Conservation (phyloP, 2,888 invertebrate species). For the Tenthredo scrophulariae region DNA sequence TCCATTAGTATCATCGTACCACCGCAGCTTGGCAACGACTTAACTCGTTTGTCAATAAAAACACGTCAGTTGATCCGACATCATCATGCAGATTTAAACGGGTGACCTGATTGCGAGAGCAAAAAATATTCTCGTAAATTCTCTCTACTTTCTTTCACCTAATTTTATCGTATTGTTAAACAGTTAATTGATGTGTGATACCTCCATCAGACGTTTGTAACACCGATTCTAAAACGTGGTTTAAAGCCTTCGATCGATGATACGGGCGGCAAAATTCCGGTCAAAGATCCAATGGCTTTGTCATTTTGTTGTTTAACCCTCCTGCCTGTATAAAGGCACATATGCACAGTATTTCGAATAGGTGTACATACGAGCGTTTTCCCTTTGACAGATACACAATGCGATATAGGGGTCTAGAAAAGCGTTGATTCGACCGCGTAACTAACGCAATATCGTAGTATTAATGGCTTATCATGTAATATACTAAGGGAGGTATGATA, state of each 20-base stretch:
- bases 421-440: background rate
- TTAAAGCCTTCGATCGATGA: background rate
- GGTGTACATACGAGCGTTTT: background rate
- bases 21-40: background rate
- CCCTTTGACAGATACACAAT: background rate
- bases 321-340: background rate
- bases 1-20: slow-evolving; percentile 7
- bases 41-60: background rate
- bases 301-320: background rate
- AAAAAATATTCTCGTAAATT: background rate
- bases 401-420: background rate
- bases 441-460: slow-evolving; percentile 34
- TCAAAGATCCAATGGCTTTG: background rate
- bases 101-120: background rate
- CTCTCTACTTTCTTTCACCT: background rate
- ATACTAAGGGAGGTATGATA: background rate
- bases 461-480: slow-evolving; percentile 16
- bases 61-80: background rate
- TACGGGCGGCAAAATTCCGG: background rate
- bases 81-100: background rate
- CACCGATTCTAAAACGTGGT: background rate
- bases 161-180: background rate
- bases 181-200: background rate
- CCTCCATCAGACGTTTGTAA: background rate
- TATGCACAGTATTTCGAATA: background rate